These are phyloP conservation scores for Morinoia aosen DNA, from an alignment of 2,888 invertebrate genomes.

Conservation along the genomic window DNA sequence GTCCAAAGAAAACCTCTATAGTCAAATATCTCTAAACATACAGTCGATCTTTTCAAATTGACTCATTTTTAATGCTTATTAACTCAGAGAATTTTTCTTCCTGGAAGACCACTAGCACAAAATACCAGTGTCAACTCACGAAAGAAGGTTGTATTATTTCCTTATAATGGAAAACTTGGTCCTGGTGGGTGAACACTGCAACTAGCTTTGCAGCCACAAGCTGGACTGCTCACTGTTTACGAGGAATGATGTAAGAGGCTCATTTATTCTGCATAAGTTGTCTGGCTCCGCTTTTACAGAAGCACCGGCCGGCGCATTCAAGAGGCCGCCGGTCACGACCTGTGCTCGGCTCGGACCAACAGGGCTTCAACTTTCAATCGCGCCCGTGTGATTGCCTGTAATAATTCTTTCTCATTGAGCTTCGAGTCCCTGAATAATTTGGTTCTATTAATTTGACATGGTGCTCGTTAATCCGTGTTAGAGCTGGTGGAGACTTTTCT, in stretches of 20 bases:
- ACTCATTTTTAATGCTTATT: not conserved
- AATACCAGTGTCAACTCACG: not conserved
- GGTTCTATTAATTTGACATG: not conserved
- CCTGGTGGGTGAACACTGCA: not conserved
- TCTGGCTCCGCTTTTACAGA: constrained; percentile 22
- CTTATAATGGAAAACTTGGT: not conserved
- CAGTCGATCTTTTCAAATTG: too few relatives aligned
- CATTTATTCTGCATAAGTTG: constrained; percentile 34
- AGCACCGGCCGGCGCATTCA: not conserved
- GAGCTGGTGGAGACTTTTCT: not conserved
- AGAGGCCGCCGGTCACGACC: constrained; percentile 43
- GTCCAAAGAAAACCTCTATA: too few relatives aligned
- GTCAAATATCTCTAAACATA: too few relatives aligned
- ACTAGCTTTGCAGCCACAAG: not conserved
- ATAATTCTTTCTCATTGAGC: not conserved
- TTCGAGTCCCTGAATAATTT: not conserved
- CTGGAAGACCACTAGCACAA: not conserved
- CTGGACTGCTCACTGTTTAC: not conserved
- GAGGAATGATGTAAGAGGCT: constrained; percentile 19
- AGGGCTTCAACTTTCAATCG: not conserved
- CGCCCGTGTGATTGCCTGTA: not conserved
- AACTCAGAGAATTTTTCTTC: not conserved
- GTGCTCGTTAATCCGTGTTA: not conserved
- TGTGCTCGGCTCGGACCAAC: not conserved
- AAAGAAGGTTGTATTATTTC: not conserved